Conservation (phyloP, 2,113 vertebrate species). For the Ardeotis arabs region DNA sequence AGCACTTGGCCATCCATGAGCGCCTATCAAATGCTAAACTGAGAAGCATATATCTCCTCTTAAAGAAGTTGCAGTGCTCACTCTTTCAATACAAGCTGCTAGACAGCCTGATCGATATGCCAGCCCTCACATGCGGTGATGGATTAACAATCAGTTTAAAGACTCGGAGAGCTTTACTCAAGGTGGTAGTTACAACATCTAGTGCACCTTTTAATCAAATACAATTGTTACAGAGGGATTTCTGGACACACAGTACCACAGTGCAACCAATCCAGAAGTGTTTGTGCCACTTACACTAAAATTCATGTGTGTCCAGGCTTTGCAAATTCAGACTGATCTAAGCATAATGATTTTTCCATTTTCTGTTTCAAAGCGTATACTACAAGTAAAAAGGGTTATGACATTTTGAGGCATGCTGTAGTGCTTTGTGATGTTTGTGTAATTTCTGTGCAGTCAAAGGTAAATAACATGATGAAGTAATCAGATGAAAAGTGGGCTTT, state of each 20-base stretch:
- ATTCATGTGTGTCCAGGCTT: slow-evolving; percentile 11
- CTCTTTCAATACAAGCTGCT: neutral
- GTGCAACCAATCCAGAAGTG: neutral
- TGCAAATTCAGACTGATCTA: slow-evolving; percentile 13
- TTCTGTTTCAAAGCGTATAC: slow-evolving; percentile 24
- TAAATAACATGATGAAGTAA: slow-evolving; percentile 47
- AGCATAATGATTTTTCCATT: slow-evolving; percentile 50
- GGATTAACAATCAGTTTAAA: slow-evolving; percentile 35
- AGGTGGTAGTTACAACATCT: slow-evolving; percentile 3
- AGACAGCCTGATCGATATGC: neutral
- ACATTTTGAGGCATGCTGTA: neutral
- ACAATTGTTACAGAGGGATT: neutral
- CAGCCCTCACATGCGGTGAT: neutral
- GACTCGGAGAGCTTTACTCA: slow-evolving; percentile 14
- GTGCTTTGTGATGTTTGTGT: slow-evolving; percentile 20
- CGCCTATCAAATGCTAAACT: neutral
- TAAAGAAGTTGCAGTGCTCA: neutral
- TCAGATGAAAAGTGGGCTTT: slow-evolving; percentile 36
- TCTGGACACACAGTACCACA: neutral
- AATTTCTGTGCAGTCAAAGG: slow-evolving; percentile 57
- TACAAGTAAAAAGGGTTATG: slow-evolving; percentile 25
- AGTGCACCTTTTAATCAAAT: slow-evolving; percentile 41
- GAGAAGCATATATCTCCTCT: neutral
- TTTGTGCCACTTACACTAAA: neutral
- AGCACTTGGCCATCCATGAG: neutral